phyloP scores from a whole-genome alignment of 2,888 invertebrate genomes.

The Gastracanthus pulcherrimus region DNA sequence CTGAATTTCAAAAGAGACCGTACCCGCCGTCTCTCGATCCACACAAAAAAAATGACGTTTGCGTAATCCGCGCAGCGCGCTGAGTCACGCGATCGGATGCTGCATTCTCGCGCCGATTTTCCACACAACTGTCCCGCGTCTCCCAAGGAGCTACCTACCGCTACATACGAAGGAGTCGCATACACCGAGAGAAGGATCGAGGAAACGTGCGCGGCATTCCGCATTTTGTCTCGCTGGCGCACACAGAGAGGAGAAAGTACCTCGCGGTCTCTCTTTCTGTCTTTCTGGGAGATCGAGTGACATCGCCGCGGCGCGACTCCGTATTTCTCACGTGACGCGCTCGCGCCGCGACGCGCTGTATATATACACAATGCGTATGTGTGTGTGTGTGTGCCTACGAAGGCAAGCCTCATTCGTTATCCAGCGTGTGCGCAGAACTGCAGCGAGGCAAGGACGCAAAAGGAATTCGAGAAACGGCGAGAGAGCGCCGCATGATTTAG shows the following conservation, averaged over 20 bases:
- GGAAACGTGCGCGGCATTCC: constrained; percentile 4
- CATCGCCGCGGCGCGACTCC: constrained; percentile 53
- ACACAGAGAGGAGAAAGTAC: constrained; percentile 36
- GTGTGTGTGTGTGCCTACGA: neutral
- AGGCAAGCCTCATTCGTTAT: constrained; percentile 64
- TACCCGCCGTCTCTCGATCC: neutral
- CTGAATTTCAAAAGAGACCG: neutral
- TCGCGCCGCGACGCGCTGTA: neutral
- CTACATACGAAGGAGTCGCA: neutral
- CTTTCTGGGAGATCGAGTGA: constrained; percentile 41
- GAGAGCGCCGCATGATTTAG: constrained; percentile 47
- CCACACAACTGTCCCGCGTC: neutral
- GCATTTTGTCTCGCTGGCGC: constrained; percentile 11
- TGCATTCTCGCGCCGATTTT: constrained; percentile 24
- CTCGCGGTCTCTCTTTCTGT: no score
- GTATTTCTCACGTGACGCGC: constrained; percentile 61
- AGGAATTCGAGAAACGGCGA: constrained; percentile 54
- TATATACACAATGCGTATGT: constrained; percentile 62
- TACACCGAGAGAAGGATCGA: no score
- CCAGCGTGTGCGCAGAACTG: no score
- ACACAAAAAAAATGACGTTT: neutral
- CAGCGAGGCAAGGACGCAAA: constrained; percentile 61
- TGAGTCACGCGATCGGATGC: constrained; percentile 42
- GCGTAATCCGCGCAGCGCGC: constrained; percentile 6
- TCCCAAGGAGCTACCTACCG: no score